Evolutionary conservation across 2,888 invertebrate genomes (phyloP).

Genomic region (Brachylomia viminalis): DNA sequence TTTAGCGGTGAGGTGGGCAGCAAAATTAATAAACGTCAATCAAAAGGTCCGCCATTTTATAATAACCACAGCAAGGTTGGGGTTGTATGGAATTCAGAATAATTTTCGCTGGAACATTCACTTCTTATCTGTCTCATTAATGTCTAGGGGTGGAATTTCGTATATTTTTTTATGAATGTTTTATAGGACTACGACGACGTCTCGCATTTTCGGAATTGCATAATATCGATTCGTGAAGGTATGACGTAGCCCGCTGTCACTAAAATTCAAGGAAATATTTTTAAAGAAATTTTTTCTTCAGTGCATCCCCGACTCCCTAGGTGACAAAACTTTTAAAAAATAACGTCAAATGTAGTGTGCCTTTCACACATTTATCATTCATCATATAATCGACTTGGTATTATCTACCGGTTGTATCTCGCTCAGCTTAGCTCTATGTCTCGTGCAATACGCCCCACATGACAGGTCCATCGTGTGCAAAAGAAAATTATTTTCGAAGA

Average conservation of each 20-base stretch:
- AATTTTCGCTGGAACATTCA: conserved; percentile 31
- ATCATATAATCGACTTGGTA: neutral
- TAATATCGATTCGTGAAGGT: neutral
- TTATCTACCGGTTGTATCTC: neutral
- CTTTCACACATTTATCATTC: too few species aligned
- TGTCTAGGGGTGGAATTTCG: conserved; percentile 8
- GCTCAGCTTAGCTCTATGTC: neutral
- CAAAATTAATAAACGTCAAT: conserved; percentile 71
- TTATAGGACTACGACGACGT: neutral
- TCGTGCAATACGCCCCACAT: neutral
- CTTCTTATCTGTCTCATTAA: conserved; percentile 41
- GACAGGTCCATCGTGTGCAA: neutral
- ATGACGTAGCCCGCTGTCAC: neutral
- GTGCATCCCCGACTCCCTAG: neutral
- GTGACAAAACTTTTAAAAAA: neutral
- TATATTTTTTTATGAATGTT: neutral
- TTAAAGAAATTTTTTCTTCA: too few species aligned
- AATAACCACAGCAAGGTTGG: conserved; percentile 48
- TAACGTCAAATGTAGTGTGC: neutral
- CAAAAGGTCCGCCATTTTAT: conserved; percentile 60
- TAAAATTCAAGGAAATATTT: neutral
- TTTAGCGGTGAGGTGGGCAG: conserved; percentile 50
- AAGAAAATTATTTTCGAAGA: neutral
- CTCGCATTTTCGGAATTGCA: neutral
- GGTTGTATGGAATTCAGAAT: conserved; percentile 52